Evolutionary conservation across 1,140 invertebrate genomes (phyloP), one percentile per base, ranked within the genome.

Genomic region (Trichonephila clavipes): DNA sequence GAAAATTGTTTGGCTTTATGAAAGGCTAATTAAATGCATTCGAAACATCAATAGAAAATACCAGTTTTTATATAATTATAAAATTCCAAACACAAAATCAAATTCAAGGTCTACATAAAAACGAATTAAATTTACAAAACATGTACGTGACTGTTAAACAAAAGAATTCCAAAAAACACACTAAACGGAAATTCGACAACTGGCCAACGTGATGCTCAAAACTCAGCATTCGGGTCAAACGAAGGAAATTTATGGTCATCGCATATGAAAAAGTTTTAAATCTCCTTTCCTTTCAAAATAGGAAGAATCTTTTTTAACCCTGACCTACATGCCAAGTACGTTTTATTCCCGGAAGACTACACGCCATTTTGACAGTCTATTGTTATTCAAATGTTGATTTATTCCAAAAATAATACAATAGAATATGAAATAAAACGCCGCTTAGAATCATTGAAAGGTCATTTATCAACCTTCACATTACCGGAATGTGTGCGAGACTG

Each of bases 241-340:
- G 3, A 34, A 77, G 28, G 18, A 77, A 77, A 77, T 28, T 77
- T 77, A 77, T 77, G 72, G 72, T 77, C 72, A 77, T 77, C 72
- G 72, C 72, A 77, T 77, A 77, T 51, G 51, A 51, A 77, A 77
- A 24, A 77, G 28, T 77, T 77, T 72, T 34, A 77, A 77, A 77
- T 77, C 34, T 34, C 72, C 28, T 40, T 77, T 77, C 21, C 21
- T 77, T 77, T 40, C 24, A 24, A 10, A 34, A 40, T 77, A 77
- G 28, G 34, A 77, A 34, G 28, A 77, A 77, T 77, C 72, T 28
- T 21, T 6, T 14, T 40, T 77, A 77, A 77, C 72, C 72, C 72
- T 77, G 72, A 77, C 72, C 72, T 40, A 77, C 5, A 77, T 77
- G 72, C 16, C 24, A 77, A 18, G 34, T 34, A 40, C 24, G 34